These are phyloP conservation scores for Bothrops jararaca DNA, from an alignment of 2,113 vertebrate species.

Conservation along the genomic window DNA sequence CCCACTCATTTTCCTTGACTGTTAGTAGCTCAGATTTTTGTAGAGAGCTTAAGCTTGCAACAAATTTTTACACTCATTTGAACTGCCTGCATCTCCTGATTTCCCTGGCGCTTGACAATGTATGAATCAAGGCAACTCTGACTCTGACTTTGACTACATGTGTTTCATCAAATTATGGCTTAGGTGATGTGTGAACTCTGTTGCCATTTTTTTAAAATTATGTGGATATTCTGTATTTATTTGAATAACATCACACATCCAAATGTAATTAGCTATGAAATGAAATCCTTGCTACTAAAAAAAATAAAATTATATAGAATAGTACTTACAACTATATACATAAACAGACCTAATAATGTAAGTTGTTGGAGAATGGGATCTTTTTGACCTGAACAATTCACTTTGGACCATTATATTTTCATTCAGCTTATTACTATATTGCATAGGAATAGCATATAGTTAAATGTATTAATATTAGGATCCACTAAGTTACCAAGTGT, in stretches of 20 bases:
- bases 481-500: not conserved
- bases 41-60: not conserved
- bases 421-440: not conserved
- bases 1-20: not conserved
- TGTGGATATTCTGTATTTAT: not conserved
- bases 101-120: not conserved
- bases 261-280: not conserved
- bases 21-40: not conserved
- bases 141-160: not conserved
- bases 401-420: not conserved
- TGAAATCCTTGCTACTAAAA: not conserved
- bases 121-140: not conserved
- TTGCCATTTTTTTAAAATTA: not conserved
- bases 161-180: not conserved
- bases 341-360: not conserved
- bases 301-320: not conserved
- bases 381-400: not conserved
- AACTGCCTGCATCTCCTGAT: not conserved
- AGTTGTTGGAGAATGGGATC: not conserved
- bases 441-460: not conserved
- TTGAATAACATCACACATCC: not conserved
- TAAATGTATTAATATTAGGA: not conserved
- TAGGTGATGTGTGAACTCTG: not conserved
- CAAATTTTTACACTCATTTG: not conserved
- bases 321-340: not conserved